A percentile compares a stretch with the other conserved stretches of the same genome.
These are phyloP conservation scores for Zosterops borbonicus DNA, from an alignment of 2,113 vertebrate species.

Conservation along the genomic window DNA sequence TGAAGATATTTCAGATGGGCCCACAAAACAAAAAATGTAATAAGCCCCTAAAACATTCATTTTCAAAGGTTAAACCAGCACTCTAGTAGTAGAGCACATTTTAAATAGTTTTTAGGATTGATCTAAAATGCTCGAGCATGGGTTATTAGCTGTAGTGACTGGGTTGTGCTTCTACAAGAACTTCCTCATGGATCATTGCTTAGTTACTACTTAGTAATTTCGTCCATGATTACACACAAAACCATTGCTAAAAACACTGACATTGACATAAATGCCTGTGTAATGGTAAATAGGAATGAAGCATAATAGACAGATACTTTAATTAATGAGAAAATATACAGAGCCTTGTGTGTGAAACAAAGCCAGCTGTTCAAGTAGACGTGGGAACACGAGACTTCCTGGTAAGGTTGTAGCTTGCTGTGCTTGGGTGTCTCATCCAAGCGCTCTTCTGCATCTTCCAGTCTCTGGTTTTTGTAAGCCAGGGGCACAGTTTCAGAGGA, in stretches of 20 bases:
- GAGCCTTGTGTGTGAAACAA: not conserved
- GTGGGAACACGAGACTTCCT: accelerated
- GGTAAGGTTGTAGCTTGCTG: accelerated
- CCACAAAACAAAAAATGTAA: not conserved
- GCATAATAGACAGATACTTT: not conserved
- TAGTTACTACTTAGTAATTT: not conserved
- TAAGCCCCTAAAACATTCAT: not conserved
- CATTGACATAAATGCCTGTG: not conserved
- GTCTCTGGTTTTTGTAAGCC: not conserved
- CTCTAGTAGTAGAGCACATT: not conserved
- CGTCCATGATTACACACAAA: not conserved
- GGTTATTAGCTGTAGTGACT: not conserved
- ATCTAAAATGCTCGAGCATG: not conserved
- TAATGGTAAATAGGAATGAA: not conserved
- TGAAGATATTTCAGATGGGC: not conserved
- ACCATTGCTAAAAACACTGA: not conserved
- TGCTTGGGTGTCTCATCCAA: not conserved
- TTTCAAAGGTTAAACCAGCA: not conserved
- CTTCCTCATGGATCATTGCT: not conserved
- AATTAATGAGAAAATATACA: not conserved
- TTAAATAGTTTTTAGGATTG: not conserved
- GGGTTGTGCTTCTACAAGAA: not conserved
- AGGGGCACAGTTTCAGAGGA: not conserved
- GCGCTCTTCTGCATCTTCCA: not conserved
- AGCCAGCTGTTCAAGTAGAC: not conserved